Evolutionary conservation across 2,888 invertebrate genomes (phyloP).

Genomic region (Elysia crispata): DNA sequence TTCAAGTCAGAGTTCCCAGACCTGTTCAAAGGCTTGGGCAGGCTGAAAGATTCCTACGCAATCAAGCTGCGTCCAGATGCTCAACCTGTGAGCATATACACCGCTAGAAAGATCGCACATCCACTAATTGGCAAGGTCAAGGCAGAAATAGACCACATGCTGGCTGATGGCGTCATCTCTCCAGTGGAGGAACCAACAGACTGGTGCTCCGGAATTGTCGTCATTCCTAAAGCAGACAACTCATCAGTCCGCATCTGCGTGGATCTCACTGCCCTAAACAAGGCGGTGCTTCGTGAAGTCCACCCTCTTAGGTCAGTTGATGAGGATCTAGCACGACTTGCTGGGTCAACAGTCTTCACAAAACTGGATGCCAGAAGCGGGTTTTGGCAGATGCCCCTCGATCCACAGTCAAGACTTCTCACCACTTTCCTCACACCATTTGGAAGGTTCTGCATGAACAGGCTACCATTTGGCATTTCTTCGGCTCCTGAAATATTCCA

Average conservation of each 20-base stretch:
- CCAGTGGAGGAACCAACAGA: constrained; percentile 1
- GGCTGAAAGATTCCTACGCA: neutral
- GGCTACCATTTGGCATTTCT: constrained; percentile 36
- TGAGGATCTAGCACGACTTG: constrained; percentile 10
- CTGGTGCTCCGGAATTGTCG: constrained; percentile 25
- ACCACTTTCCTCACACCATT: constrained; percentile 34
- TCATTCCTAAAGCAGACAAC: constrained; percentile 10
- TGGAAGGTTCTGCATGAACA: constrained; percentile 20
- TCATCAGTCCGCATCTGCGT: neutral
- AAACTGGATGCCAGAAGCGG: constrained; percentile 34
- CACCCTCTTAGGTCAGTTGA: neutral
- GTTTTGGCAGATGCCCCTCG: constrained; percentile 32
- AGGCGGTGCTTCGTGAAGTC: neutral
- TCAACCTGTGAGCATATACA: constrained; percentile 18
- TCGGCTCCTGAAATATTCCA: constrained; percentile 38
- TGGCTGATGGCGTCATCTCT: constrained; percentile 47
- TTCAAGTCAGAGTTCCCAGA: constrained; percentile 15
- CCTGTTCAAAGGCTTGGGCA: neutral
- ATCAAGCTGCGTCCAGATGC: neutral
- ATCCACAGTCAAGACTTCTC: neutral
- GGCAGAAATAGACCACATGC: constrained; percentile 29
- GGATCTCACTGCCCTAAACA: neutral
- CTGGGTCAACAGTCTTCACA: constrained; percentile 20
- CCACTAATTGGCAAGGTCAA: constrained; percentile 18
- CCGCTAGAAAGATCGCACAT: constrained; percentile 14